Percentiles rank a stretch among this genome's conserved stretches.
Evolutionary conservation across 2,888 invertebrate genomes (phyloP).

Genomic region (Mimumesa dahlbomi): DNA sequence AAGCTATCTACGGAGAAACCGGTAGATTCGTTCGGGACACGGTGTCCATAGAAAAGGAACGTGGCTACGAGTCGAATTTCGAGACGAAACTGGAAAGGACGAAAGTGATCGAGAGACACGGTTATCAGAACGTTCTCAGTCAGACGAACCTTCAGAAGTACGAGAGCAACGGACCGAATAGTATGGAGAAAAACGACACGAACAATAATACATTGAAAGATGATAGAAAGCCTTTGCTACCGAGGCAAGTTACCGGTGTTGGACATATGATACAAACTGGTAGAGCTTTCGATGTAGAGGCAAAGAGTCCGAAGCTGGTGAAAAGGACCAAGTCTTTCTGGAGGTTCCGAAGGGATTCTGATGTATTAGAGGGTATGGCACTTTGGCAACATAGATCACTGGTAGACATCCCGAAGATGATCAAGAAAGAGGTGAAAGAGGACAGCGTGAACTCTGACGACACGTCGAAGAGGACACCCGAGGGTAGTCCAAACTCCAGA

Average conservation of each 20-base stretch:
- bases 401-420: constrained; percentile 86
- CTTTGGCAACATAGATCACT: constrained; percentile 92
- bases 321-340: constrained; percentile 93
- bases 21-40: constrained; percentile 54
- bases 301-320: constrained; percentile 81
- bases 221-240: constrained; percentile 82
- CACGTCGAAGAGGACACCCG: constrained; percentile 59
- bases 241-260: constrained; percentile 77
- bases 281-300: constrained; percentile 82
- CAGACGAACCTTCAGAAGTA: constrained; percentile 42
- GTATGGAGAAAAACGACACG: constrained; percentile 70
- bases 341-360: constrained; percentile 89
- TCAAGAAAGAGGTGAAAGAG: constrained; percentile 79
- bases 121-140: constrained; percentile 44
- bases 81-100: constrained; percentile 77
- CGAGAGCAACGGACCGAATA: constrained; percentile 44
- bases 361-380: constrained; percentile 92
- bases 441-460: constrained; percentile 61
- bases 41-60: constrained; percentile 73
- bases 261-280: constrained; percentile 71
- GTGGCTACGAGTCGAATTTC: constrained; percentile 79
- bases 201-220: constrained; percentile 78
- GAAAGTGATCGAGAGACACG: constrained; percentile 73
- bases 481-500: constrained; percentile 51
- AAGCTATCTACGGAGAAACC: constrained; percentile 75